Base-by-base conservation (phyloP, 2,113 vertebrate genomes). In the Struthidea cinerea region DNA sequence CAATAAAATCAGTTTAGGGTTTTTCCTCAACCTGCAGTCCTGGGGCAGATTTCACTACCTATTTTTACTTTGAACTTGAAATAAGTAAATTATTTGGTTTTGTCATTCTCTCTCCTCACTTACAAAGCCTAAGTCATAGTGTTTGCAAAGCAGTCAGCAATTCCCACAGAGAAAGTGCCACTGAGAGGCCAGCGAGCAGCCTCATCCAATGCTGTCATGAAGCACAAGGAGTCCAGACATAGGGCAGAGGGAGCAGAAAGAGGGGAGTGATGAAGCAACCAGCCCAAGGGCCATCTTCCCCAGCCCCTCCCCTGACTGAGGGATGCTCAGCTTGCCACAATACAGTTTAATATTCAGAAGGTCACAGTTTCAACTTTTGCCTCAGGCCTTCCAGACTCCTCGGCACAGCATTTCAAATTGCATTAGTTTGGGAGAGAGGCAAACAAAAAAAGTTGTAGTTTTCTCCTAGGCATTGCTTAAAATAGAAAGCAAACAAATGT, bases 401-500 rank as follows among this genome's bases (percentile, higher is more conserved):
- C 63, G 60, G 60, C 52, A 75, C 35, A 90, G 82, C 41, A 74
- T 74, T 90, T 90, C 90, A 84, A 86, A 86, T 44, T 75, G 44
- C 35, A 59, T 91, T 92, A 78, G 39, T 84, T 11, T 90, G 76
- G 76, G 64, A 86, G 56, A 83, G n/a, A 90, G 68, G 47, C 33
- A 86, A 94, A 92, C 50, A 90, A 83, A 75, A 89, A 89, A 63
- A 79, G 35, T 88, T 83, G 1, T 7, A 1, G 47, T 82, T 65
- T 83, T 63, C 56, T 76, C 47, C 18, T 39, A 89, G 91, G 89
- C 80, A 33, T 17, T 56, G 42, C 89, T 94, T 88, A 71, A 86
- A 96, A 93, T 82, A 95, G 94, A 86, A 90, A 84, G 73, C 56
- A 92, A 94, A 89, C 84, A 74, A 90, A 70, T 68, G 73, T 70